A percentile compares a stretch with the other conserved stretches of the same genome.
These are phyloP conservation scores for Lepidocolaptes lacrymiger DNA, from an alignment of 2,797 vertebrate species.

Conservation along the genomic window DNA sequence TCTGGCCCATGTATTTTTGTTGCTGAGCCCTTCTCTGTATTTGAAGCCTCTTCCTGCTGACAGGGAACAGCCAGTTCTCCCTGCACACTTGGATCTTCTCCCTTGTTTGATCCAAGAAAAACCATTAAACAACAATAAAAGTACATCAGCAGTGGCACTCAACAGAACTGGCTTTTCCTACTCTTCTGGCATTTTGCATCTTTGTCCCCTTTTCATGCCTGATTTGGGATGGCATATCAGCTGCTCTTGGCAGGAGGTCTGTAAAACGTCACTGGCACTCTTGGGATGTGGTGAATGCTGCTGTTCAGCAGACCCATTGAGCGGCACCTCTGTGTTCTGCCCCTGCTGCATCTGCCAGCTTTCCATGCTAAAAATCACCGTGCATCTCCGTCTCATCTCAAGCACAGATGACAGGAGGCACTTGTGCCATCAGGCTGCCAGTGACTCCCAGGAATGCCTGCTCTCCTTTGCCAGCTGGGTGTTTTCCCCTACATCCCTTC, in stretches of 20 bases:
- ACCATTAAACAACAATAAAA: neutral
- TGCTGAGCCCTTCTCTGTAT: neutral
- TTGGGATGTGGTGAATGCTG: neutral
- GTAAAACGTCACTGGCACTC: neutral
- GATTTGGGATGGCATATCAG: neutral
- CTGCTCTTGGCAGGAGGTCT: neutral
- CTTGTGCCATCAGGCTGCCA: accelerated
- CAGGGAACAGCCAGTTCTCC: neutral
- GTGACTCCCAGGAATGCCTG: neutral
- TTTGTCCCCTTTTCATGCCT: constrained; percentile 10
- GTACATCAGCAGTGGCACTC: neutral
- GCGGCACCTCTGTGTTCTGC: neutral
- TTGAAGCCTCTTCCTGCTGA: neutral
- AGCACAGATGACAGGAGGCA: neutral
- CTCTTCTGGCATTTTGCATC: neutral
- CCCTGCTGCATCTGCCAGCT: neutral
- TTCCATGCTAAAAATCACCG: accelerated
- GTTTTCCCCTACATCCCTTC: neutral
- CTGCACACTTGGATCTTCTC: neutral
- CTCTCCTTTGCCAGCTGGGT: neutral
- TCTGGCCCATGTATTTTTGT: neutral
- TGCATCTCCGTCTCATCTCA: neutral
- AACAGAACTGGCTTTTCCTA: neutral
- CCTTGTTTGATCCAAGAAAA: neutral
- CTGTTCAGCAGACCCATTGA: neutral